A percentile compares a stretch with the other conserved stretches of the same genome.
phyloP scores from a whole-genome alignment of 2,888 invertebrate genomes.

The Brassicogethes aeneus region DNA sequence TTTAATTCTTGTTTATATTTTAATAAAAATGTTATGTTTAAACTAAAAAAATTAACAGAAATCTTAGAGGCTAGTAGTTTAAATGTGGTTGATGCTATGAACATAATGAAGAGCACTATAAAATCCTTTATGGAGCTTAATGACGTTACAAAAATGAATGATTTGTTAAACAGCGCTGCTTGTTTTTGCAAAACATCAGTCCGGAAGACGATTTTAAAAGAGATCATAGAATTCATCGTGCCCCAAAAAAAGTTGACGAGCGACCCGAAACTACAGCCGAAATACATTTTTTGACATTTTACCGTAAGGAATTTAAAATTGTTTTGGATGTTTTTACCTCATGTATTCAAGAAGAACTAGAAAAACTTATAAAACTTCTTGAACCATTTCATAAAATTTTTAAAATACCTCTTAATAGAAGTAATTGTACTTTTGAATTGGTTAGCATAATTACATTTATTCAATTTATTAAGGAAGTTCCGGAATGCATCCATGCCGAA shows the following conservation, averaged over 20 bases:
- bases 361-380: too few relatives aligned
- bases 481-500: too few relatives aligned
- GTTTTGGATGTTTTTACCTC: too few relatives aligned
- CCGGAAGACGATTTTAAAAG: not conserved
- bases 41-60: slow-evolving; percentile 1
- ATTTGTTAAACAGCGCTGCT: slow-evolving; percentile 4
- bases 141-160: not conserved
- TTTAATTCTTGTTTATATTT: slow-evolving; percentile 4
- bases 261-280: not conserved
- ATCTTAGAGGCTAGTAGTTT: slow-evolving; percentile 1
- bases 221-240: not conserved
- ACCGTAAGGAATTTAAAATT: too few relatives aligned
- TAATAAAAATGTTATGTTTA: too few relatives aligned
- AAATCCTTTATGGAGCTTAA: slow-evolving; percentile 2
- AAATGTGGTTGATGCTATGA: slow-evolving; percentile 1
- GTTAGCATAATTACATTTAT: too few relatives aligned
- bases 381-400: too few relatives aligned
- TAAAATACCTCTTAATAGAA: too few relatives aligned
- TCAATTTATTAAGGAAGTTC: too few relatives aligned
- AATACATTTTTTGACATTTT: not conserved
- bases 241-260: not conserved
- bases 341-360: too few relatives aligned
- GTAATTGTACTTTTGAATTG: too few relatives aligned
- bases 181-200: not conserved
- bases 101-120: not conserved